phyloP scores from a whole-genome alignment of 2,797 vertebrate genomes.

The Intellagama lesueurii region DNA sequence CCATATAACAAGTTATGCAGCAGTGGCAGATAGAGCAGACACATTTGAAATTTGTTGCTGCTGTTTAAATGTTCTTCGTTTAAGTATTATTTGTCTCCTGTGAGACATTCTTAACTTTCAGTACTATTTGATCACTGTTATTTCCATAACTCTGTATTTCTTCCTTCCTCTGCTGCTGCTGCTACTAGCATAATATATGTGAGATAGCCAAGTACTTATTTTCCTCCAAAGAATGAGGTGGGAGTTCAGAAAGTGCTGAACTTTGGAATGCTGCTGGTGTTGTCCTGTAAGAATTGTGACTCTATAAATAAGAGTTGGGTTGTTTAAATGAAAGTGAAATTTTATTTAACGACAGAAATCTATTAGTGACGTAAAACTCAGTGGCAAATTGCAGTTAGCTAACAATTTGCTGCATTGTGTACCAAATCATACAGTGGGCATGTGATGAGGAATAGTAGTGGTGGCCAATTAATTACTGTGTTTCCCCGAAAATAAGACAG shows the following conservation, averaged over 20 bases:
- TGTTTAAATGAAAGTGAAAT: constrained; percentile 24
- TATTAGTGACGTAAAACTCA: too few relatives aligned
- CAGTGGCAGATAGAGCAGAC: neutral
- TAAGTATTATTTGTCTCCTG: neutral
- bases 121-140: neutral
- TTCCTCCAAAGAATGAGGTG: neutral
- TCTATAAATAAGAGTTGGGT: neutral
- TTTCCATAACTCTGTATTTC: constrained; percentile 20
- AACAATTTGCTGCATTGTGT: too few relatives aligned
- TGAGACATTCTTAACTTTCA: neutral
- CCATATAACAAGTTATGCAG: neutral
- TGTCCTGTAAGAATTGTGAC: neutral
- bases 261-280: neutral
- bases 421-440: too few relatives aligned
- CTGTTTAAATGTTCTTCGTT: neutral
- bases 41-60: neutral
- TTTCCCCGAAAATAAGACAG: too few relatives aligned
- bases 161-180: constrained; percentile 4
- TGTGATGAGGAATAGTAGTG: too few relatives aligned
- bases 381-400: too few relatives aligned
- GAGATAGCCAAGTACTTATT: neutral
- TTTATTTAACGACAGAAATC: neutral
- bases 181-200: constrained; percentile 3
- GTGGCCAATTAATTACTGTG: too few relatives aligned
- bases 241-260: neutral